Percentiles rank a stretch among this genome's conserved stretches.
phyloP scores from a whole-genome alignment of 2,888 invertebrate species.

The Tanytarsus gracilentus region DNA sequence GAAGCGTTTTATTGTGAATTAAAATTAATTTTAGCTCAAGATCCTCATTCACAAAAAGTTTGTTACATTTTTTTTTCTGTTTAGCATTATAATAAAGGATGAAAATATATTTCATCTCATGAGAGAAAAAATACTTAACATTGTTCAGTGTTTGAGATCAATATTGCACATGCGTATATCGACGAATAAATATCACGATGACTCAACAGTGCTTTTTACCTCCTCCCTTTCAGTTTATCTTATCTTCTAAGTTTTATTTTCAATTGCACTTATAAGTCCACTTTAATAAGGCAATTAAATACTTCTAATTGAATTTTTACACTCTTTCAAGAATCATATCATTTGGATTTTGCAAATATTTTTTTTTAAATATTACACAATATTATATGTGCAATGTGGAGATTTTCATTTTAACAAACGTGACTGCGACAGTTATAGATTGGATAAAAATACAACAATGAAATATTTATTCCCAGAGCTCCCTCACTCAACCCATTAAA shows the following conservation, averaged over 20 bases:
- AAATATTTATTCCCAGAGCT: too few relatives aligned
- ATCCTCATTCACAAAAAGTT: neutral
- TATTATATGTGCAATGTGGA: too few relatives aligned
- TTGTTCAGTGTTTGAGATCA: conserved; percentile 16
- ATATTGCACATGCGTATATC: conserved; percentile 20
- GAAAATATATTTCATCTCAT: neutral
- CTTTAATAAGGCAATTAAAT: neutral
- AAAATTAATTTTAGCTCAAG: neutral
- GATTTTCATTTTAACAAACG: too few relatives aligned
- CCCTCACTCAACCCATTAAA: too few relatives aligned
- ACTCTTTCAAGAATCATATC: neutral
- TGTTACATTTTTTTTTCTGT: neutral
- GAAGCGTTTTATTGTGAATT: neutral
- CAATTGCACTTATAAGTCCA: neutral
- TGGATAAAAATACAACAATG: too few relatives aligned
- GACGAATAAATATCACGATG: conserved; percentile 16
- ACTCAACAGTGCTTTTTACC: conserved; percentile 27
- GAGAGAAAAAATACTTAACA: conserved; percentile 13
- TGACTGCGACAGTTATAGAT: too few relatives aligned
- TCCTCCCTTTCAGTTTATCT: neutral
- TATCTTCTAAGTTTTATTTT: too few relatives aligned
- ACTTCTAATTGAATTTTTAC: neutral
- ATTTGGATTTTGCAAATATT: too few relatives aligned
- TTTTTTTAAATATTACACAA: too few relatives aligned
- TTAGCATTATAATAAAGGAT: neutral